phyloP scores from a whole-genome alignment of 2,113 vertebrate genomes.

The Aplodontia rufa region DNA sequence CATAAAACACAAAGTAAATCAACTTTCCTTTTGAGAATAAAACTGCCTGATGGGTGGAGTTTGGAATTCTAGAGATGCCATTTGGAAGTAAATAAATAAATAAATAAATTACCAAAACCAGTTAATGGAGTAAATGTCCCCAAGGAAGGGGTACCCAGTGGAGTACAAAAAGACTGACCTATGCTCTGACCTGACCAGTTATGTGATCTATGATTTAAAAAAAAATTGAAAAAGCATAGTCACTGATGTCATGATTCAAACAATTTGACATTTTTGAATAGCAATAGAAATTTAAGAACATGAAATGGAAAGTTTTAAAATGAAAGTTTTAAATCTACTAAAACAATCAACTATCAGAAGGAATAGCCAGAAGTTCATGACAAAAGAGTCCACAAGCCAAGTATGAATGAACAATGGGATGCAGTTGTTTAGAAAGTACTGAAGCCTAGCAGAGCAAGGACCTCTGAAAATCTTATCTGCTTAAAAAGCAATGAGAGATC shows the following conservation, averaged over 20 bases:
- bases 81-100: background rate
- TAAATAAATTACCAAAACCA: background rate
- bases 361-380: background rate
- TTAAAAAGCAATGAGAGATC: background rate
- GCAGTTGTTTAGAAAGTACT: background rate
- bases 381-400: background rate
- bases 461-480: background rate
- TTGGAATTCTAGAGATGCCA: background rate
- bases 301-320: background rate
- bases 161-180: background rate
- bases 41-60: background rate
- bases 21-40: background rate
- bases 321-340: background rate
- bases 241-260: background rate
- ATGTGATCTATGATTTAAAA: background rate
- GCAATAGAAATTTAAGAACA: background rate
- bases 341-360: background rate
- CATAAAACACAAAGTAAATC: conserved; percentile 6
- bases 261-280: background rate
- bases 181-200: background rate
- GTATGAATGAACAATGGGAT: background rate
- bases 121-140: background rate
- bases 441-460: background rate
- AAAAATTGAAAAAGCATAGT: background rate
- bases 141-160: background rate